Evolutionary conservation across 2,888 invertebrate species (phyloP), one percentile per base, ranked within the genome.

Genomic region (Heteromurus nitidus): DNA sequence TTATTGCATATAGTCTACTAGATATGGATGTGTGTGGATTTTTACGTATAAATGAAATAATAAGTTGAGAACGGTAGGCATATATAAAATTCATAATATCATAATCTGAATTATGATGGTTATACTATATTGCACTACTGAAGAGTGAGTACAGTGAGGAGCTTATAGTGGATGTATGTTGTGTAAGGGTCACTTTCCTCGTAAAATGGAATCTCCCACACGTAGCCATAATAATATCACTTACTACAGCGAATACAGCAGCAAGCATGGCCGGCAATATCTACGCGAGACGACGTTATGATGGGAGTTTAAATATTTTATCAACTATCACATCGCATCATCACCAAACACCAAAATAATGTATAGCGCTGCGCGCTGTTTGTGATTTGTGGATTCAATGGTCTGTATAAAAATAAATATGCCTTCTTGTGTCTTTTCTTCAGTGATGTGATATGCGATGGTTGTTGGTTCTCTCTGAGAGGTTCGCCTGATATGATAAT

Each of bases 301-400:
- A 26, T 55, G 55, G 20, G 55, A 55, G n/a, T 26, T 55, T 55
- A 55, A 55, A 55, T 55, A 55, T 22, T 55, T 11, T 55, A 55
- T 55, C 11, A 55, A 7, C 55, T 26, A 26, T 55, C 55, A 55
- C 55, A 22, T 18, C 16, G 20, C 16, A 50, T 13, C 18, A 53
- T 53, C 26, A 9, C 55, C 16, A 24, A 24, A 16, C n/a, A n/a
- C n/a, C n/a, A n/a, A n/a, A 24, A 26, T 24, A 7, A 13, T 22
- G 55, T 18, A 50, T 24, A 47, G 5, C 13, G 36, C n/a, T n/a
- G n/a, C n/a, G n/a, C n/a, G n/a, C n/a, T n/a, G n/a, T n/a, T n/a
- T n/a, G n/a, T n/a, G n/a, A n/a, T n/a, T n/a, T n/a, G n/a, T n/a
- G n/a, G n/a, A n/a, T n/a, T n/a, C n/a, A n/a, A n/a, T n/a, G n/a